These are phyloP conservation scores for Amiota mariae DNA, from an alignment of 2,888 invertebrate species.

Conservation along the genomic window DNA sequence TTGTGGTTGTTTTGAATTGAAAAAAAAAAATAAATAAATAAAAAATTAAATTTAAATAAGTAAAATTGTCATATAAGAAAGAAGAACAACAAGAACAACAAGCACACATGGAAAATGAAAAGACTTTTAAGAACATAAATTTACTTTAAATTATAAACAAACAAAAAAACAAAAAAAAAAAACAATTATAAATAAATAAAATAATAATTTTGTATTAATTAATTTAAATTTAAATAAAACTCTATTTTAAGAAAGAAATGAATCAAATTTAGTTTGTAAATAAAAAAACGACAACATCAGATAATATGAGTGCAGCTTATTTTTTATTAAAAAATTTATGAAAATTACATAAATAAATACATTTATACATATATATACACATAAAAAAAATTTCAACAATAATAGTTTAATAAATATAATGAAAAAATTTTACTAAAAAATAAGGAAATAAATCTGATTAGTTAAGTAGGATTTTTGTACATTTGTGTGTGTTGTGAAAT, in stretches of 20 bases:
- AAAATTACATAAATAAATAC: constrained; percentile 1
- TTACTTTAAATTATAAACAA: constrained; percentile 11
- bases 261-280: not conserved
- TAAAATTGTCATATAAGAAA: constrained; percentile 23
- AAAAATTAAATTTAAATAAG: no score
- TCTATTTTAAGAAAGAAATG: not conserved
- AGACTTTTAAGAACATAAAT: constrained; percentile 50
- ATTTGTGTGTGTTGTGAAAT: constrained; percentile 8
- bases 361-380: constrained; percentile 11
- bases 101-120: constrained; percentile 69
- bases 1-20: constrained; percentile 9
- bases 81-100: constrained; percentile 46
- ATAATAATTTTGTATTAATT: constrained; percentile 9
- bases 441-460: constrained; percentile 22
- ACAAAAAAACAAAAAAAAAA: constrained; percentile 16
- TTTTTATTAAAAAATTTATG: constrained; percentile 5
- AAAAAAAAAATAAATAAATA: no score
- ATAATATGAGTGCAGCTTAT: constrained; percentile 24
- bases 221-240: not conserved
- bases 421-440: no score
- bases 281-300: not conserved
- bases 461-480: constrained; percentile 15
- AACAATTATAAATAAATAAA: constrained; percentile 22
- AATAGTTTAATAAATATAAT: no score
- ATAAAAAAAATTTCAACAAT: not conserved